A percentile compares a stretch with the other conserved stretches of the same genome.
Conservation (phyloP, 2,888 invertebrate genomes). For the Pristionchus mayeri region DNA sequence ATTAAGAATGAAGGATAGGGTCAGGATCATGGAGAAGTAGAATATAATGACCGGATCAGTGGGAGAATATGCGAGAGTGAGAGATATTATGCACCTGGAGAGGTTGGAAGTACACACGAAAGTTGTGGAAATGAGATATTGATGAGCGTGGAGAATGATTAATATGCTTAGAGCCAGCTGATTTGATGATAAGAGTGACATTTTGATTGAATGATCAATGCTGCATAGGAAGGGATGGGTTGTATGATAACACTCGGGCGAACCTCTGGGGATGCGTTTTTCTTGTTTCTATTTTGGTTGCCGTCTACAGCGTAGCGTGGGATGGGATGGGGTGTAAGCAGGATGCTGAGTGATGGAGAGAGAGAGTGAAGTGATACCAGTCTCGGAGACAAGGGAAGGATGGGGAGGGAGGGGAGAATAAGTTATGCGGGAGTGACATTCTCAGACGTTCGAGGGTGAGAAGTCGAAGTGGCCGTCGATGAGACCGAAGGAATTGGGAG, state of each 20-base stretch:
- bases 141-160: neutral
- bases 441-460: neutral
- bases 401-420: neutral
- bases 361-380: conserved; percentile 11
- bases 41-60: conserved; percentile 26
- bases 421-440: neutral
- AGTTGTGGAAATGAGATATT: neutral
- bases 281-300: conserved; percentile 29
- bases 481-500: neutral
- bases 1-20: conserved; percentile 22
- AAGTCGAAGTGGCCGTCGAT: neutral
- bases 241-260: neutral
- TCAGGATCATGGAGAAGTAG: no score
- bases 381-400: neutral
- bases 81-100: conserved; percentile 10
- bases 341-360: neutral
- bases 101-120: neutral
- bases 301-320: conserved; percentile 15
- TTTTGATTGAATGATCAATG: conserved; percentile 38
- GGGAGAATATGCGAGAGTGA: neutral
- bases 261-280: conserved; percentile 9
- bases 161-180: neutral
- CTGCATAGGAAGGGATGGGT: neutral
- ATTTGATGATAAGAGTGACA: conserved; percentile 7
- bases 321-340: neutral